Base-by-base conservation (phyloP, 1,140 invertebrate genomes). In the Leptestheria dahalacensis region DNA sequence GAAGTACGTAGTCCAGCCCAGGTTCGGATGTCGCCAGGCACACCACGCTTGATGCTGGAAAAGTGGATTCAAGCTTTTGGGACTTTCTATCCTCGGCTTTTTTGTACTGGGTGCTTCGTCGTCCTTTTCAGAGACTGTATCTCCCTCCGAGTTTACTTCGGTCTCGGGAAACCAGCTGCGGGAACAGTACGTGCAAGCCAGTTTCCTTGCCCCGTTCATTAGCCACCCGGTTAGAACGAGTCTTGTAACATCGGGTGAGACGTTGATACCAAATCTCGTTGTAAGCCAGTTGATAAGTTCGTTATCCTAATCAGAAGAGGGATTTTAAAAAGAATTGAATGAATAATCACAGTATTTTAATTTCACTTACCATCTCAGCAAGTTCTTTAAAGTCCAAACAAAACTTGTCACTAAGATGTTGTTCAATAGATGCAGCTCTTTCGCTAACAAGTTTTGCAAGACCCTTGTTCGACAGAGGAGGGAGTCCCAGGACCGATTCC, bases 251-350 rank as follows among this genome's bases (percentile, higher is more conserved):
- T 20, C 26, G n/a, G n/a, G n/a, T n/a, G n/a, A n/a, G 26, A n/a
- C 41, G 21, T 10, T 29, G 21, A 21, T 28, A 24, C n/a, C 12
- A 28, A 23, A 15, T 29, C 20, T 56, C 53, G 18, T 33, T 9
- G 12, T n/a, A n/a, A 56, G 2, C 53, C 24, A 56, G 20, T 20
- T 56, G 25, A 56, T 18, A 29, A 56, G 26, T 28, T 56, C 53
- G 18, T 25, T 20, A 0, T 47, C 24, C 23, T 33, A 24, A 56
- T 12, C 23, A 15, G 10, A 1, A 1, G 15, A 55, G 26, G 33
- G 33, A 23, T 56, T 33, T n/a, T n/a, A n/a, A n/a, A n/a, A n/a
- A n/a, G n/a, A n/a, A n/a, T n/a, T n/a, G n/a, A n/a, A n/a, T n/a
- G n/a, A n/a, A n/a, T n/a, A n/a, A n/a, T n/a, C n/a, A n/a, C n/a